Evolutionary conservation across 2,888 invertebrate species (phyloP).

Genomic region (Drosophila multiciliata): DNA sequence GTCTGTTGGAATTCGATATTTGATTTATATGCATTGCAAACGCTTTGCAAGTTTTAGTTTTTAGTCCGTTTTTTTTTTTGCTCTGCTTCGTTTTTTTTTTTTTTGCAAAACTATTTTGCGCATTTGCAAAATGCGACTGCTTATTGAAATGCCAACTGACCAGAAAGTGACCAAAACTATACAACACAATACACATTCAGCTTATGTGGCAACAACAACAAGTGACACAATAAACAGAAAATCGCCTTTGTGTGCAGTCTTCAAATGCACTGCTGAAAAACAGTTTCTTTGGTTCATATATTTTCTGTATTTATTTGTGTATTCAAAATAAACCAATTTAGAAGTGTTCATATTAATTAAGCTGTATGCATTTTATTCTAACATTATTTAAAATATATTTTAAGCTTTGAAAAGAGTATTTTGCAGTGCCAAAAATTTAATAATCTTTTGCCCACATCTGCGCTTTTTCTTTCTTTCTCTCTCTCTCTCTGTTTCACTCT

Average conservation of each 20-base stretch:
- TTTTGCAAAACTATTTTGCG: conserved; percentile 52
- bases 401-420: background rate
- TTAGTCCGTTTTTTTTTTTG: background rate
- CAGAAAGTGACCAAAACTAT: conserved; percentile 50
- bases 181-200: conserved; percentile 30
- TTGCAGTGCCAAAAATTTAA: background rate
- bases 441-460: background rate
- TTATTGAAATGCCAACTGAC: conserved; percentile 74
- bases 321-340: background rate
- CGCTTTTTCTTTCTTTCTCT: background rate
- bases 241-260: conserved; percentile 70
- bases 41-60: conserved; percentile 8
- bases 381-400: background rate
- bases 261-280: conserved; percentile 6
- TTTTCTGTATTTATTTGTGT: background rate
- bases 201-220: conserved; percentile 22
- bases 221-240: conserved; percentile 54
- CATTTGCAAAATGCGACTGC: conserved; percentile 57
- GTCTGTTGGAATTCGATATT: conserved; percentile 16
- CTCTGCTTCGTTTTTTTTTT: background rate
- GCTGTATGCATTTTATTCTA: background rate
- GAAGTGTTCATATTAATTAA: background rate
- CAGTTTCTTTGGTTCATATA: background rate
- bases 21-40: conserved; percentile 28
- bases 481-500: background rate